A percentile compares a stretch with the other conserved stretches of the same genome.
phyloP scores from a whole-genome alignment of 2,113 vertebrate genomes.

The Chaetodon trifascialis region DNA sequence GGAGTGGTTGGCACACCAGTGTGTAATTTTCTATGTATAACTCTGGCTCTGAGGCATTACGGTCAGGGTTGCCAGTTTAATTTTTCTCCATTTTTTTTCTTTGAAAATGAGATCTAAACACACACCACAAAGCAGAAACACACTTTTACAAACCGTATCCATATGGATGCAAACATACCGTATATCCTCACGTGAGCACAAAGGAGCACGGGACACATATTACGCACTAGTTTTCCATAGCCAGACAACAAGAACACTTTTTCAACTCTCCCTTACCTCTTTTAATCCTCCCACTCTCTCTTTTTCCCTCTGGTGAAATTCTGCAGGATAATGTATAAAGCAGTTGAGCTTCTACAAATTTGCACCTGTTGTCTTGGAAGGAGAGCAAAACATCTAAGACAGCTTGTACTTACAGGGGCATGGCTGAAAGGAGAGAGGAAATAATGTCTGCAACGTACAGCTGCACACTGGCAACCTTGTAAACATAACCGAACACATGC shows the following conservation, averaged over 20 bases:
- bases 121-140: conserved; percentile 35
- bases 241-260: conserved; percentile 1
- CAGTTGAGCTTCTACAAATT: conserved; percentile 38
- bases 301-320: conserved; percentile 53
- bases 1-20: conserved; percentile 68
- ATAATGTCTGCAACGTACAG: background rate
- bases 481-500: background rate
- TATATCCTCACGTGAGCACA: too few species aligned
- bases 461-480: background rate
- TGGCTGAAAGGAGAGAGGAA: background rate
- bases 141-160: background rate
- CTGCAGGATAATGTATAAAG: conserved; percentile 41
- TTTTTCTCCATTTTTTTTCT: conserved; percentile 44
- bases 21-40: conserved; percentile 87
- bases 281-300: conserved; percentile 9
- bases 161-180: background rate
- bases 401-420: background rate
- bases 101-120: conserved; percentile 45
- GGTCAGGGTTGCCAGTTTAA: conserved; percentile 57
- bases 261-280: conserved; percentile 2
- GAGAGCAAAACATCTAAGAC: conserved; percentile 20
- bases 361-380: conserved; percentile 62
- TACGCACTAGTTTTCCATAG: conserved; percentile 4
- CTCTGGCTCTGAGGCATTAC: conserved; percentile 64
- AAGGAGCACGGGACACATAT: background rate